Evolutionary conservation across 2,888 invertebrate genomes (phyloP).

Genomic region (Allacma fusca): DNA sequence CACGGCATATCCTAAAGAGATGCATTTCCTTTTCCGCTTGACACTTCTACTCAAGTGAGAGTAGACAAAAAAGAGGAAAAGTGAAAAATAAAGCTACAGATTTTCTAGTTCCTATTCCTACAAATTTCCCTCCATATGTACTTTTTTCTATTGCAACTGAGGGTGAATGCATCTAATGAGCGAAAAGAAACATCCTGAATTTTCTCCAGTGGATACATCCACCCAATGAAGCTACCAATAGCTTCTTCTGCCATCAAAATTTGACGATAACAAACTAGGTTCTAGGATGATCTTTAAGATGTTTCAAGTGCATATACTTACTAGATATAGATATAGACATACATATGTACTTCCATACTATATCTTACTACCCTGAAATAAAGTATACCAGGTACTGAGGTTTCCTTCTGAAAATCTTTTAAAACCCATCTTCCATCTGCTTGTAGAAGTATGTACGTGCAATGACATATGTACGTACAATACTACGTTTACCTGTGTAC

Average conservation of each 20-base stretch:
- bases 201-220: no score
- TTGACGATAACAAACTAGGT: no score
- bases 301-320: no score
- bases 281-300: no score
- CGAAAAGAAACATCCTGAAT: no score
- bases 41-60: neutral
- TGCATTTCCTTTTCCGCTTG: conserved; percentile 34
- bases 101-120: neutral
- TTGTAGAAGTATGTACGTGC: neutral
- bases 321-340: no score
- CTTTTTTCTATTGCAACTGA: no score
- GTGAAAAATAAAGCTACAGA: neutral
- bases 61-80: neutral
- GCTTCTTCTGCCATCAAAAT: no score
- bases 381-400: neutral
- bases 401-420: neutral
- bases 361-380: neutral
- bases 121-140: no score
- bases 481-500: neutral
- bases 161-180: no score
- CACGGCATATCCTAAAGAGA: neutral
- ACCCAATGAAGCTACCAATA: no score
- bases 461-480: neutral
- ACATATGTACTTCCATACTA: no score
- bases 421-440: conserved; percentile 4